Evolutionary conservation across 2,113 vertebrate genomes (phyloP).

Genomic region (Monarcha castaneiventris): DNA sequence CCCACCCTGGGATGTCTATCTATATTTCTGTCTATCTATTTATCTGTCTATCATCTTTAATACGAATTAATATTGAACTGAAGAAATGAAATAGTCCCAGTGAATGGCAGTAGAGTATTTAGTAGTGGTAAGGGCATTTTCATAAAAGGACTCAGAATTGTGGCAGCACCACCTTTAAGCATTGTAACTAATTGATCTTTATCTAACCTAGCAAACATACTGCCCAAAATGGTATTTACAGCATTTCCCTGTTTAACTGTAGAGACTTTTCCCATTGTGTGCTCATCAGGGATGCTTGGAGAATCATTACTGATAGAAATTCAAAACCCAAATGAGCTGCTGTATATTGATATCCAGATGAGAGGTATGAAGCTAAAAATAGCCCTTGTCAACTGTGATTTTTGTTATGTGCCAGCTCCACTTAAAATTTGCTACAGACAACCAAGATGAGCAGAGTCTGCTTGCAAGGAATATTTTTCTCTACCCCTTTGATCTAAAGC

Average conservation of each 20-base stretch:
- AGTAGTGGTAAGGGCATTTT: not conserved
- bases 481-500: conserved; percentile 5
- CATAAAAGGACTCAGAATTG: not conserved
- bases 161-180: not conserved
- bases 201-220: not conserved
- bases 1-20: not conserved
- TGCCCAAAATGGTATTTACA: not conserved
- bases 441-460: not conserved
- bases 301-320: not conserved
- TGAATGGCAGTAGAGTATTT: not conserved
- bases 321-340: not conserved
- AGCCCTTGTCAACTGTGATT: not conserved
- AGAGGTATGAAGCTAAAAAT: not conserved
- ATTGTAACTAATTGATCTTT: not conserved
- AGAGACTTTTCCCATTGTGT: not conserved
- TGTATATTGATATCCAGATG: not conserved
- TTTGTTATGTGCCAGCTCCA: not conserved
- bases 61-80: not conserved
- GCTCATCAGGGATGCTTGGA: not conserved
- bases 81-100: not conserved
- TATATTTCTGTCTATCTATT: not conserved
- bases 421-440: not conserved
- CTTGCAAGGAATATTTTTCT: not conserved
- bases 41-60: not conserved
- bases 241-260: not conserved